These are phyloP conservation scores for Ictidomys tridecemlineatus DNA, from an alignment of 2,113 vertebrate genomes.

Conservation along the genomic window DNA sequence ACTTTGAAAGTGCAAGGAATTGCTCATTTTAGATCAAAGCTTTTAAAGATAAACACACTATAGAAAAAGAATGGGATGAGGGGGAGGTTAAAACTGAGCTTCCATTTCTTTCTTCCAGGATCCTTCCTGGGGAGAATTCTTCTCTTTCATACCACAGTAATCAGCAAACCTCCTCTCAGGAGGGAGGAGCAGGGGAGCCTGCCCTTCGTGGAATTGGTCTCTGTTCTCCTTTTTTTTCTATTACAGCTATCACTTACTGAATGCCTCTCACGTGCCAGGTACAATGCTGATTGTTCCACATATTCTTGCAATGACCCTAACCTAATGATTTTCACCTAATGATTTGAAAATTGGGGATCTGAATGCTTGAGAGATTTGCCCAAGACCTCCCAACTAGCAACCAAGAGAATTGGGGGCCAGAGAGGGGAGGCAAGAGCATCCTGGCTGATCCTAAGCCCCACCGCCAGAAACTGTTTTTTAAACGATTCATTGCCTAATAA, in stretches of 20 bases:
- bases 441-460: neutral
- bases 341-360: neutral
- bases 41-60: constrained; percentile 69
- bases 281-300: neutral
- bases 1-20: constrained; percentile 15
- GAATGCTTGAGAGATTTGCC: neutral
- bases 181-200: neutral
- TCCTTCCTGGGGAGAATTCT: neutral
- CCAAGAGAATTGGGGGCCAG: accelerated
- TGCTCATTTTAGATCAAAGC: constrained; percentile 71
- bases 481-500: neutral
- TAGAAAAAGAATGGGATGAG: neutral
- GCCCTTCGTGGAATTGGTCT: neutral
- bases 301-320: neutral
- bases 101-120: neutral
- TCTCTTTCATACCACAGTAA: constrained; percentile 4
- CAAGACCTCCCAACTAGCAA: neutral
- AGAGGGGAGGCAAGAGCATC: neutral
- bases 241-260: neutral
- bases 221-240: neutral
- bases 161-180: neutral
- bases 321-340: neutral
- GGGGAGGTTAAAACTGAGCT: neutral
- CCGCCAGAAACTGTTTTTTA: neutral
- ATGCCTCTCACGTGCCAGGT: neutral